Base-by-base conservation (phyloP, 2,888 invertebrate species). In the Ctenicera cuprea region DNA sequence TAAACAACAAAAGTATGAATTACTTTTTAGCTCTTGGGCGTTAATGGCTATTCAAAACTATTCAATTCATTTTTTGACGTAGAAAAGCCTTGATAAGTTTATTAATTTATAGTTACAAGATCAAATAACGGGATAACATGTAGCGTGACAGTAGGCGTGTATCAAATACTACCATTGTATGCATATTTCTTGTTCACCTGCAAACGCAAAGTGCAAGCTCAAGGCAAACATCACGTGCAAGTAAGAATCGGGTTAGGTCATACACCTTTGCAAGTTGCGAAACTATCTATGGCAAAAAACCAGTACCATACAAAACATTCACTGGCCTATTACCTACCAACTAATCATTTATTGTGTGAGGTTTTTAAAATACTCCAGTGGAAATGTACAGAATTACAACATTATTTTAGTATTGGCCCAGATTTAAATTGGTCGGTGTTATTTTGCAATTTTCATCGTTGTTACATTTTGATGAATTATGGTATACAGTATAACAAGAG, bases 151-250 rank as follows among this genome's bases (percentile, higher is more conserved):
- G 11, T 33, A 18, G 57, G 57, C 57, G 57, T 37, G 33, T 33
- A 37, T 14, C 57, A 20, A 57, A 18, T 3, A 30, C 11, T 57
- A 18, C 33, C 16, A 57, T 57, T 57, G 57, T 57, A 50, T 33
- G 57, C 33, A 57, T 57, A 50, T 20, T 50, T 33, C 16, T 37
- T 57, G 33, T 37, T 33, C 57, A 33, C 57, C 33, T 50, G 50
- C 50, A 45, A 33, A 33, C 20, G 50, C 50, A 73, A 73, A 71
- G 67, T 73, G 75, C 74, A 77, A 79, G 78, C 77, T 79, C 80
- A 80, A 80, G 80, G 80, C 71, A 75, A 80, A 75, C 80, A 30
- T 77, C 79, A 77, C 77, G 76, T 76, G 69, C 68, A 69, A 61
- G 14, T 43, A 75, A 70, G 75, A 78, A 76, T 71, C 76, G 77